Evolutionary conservation across 2,113 vertebrate genomes (phyloP), one percentile per base, ranked within the genome.

Genomic region (Macrotis lagotis): DNA sequence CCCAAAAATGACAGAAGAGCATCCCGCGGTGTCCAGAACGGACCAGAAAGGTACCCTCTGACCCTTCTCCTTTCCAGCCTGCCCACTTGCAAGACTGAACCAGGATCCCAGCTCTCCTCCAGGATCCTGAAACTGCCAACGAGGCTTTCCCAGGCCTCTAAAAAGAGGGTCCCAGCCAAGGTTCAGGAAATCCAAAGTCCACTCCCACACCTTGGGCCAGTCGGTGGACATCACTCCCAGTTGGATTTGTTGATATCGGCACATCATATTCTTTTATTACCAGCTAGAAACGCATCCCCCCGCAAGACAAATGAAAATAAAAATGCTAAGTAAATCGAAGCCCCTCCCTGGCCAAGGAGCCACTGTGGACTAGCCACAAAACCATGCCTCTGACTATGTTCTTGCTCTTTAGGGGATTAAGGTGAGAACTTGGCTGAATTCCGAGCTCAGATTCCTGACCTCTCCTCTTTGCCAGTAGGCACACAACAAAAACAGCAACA

Each of bases 121-220:
- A 22, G 66, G 66, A n/a, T 19, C 66, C 66, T 44, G 37, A 94
- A 66, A 94, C 50, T 26, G 91, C n/a, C 89, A 48, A 88, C 83
- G 83, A 51, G 95, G 92, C 91, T 94, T 95, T 93, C 90, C 91
- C 89, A n/a, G 19, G 19, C 88, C 89, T 89, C 92, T 92, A 52
- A 91, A 90, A 59, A 55, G 93, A 96, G 44, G 94, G 89, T 48
- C 48, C 48, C 11, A 90, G 92, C 66, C 48, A 66, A 94, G 8
- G 91, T 28, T 88, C 44, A 90, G 94, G 92, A 96, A 89, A 95
- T 95, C 51, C 93, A 92, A 96, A 94, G 50, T 22, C n/a, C 92
- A 22, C 22, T 74, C 94, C 88, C 95, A 6, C 44, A 83, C 91
- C 90, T 93, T 55, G 92, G 48, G 89, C 88, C 91, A 88, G 31